phyloP scores from a whole-genome alignment of 2,888 invertebrate genomes.

The Meta bourneti region DNA sequence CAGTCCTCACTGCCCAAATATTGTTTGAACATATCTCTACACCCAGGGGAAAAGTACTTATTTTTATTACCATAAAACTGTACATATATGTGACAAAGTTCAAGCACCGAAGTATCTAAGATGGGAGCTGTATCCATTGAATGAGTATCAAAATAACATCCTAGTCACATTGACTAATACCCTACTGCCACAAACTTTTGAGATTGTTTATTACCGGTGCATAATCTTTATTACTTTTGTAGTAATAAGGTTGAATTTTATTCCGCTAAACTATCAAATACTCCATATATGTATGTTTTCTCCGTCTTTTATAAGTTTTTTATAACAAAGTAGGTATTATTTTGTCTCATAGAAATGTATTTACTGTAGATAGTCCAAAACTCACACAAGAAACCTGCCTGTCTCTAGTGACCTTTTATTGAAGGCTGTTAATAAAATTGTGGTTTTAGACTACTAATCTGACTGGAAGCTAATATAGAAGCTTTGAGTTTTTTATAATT shows the following conservation, averaged over 20 bases:
- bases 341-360: not conserved
- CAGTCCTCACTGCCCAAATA: not conserved
- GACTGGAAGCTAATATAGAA: not conserved
- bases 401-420: not conserved
- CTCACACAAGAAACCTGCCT: not conserved
- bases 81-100: not conserved
- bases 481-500: not conserved
- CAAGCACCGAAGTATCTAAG: not conserved
- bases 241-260: not conserved
- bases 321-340: not conserved
- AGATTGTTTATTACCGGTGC: constrained; percentile 1
- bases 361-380: not conserved
- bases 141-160: not conserved
- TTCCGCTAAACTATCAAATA: too few relatives aligned
- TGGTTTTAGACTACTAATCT: not conserved
- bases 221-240: not conserved
- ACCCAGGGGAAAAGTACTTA: not conserved
- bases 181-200: not conserved
- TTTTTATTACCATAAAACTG: not conserved
- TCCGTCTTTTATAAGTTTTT: not conserved
- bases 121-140: not conserved
- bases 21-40: constrained; percentile 39
- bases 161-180: constrained; percentile 1
- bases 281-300: not conserved
- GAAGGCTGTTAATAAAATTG: not conserved